These are phyloP conservation scores for Scaptomyza parva DNA, from an alignment of 2,888 invertebrate genomes.

Conservation along the genomic window DNA sequence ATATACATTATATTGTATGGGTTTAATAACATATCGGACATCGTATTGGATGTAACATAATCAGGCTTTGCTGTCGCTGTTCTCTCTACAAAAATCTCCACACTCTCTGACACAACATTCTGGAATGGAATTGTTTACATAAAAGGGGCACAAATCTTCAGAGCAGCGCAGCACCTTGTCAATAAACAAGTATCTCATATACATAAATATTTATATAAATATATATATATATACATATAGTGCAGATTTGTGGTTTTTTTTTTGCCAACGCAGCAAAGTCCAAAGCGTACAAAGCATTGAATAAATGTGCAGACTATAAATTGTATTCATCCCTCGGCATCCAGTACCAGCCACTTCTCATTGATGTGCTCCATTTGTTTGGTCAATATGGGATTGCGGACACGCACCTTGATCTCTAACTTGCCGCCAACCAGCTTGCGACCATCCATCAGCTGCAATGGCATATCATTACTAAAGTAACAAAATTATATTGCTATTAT, in stretches of 20 bases:
- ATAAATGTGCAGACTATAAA: not conserved
- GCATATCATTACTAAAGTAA: not conserved
- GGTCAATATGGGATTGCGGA: conserved; percentile 94
- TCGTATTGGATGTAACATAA: conserved; percentile 63
- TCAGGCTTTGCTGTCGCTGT: conserved; percentile 62
- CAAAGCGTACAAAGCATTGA: conserved; percentile 35
- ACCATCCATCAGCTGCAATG: conserved; percentile 93
- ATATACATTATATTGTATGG: conserved; percentile 36
- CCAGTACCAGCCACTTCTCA: conserved; percentile 97
- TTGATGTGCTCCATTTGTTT: conserved; percentile 95
- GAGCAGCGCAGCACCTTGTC: conserved; percentile 55
- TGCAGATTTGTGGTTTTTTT: conserved; percentile 57
- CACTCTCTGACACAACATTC: conserved; percentile 27
- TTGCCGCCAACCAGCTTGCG: conserved; percentile 95
- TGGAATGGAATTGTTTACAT: conserved; percentile 58
- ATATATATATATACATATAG: conserved; percentile 56
- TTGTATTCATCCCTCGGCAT: conserved; percentile 80
- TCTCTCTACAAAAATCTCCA: conserved; percentile 9
- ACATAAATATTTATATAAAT: conserved; percentile 65
- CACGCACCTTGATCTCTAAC: conserved; percentile 93
- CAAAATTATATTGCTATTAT: not conserved
- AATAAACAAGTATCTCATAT: conserved; percentile 61
- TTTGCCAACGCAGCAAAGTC: conserved; percentile 30
- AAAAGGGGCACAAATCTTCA: conserved; percentile 61
- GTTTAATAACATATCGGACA: conserved; percentile 58